Conservation (phyloP, 2,888 invertebrate species). For the Aricia artaxerxes region DNA sequence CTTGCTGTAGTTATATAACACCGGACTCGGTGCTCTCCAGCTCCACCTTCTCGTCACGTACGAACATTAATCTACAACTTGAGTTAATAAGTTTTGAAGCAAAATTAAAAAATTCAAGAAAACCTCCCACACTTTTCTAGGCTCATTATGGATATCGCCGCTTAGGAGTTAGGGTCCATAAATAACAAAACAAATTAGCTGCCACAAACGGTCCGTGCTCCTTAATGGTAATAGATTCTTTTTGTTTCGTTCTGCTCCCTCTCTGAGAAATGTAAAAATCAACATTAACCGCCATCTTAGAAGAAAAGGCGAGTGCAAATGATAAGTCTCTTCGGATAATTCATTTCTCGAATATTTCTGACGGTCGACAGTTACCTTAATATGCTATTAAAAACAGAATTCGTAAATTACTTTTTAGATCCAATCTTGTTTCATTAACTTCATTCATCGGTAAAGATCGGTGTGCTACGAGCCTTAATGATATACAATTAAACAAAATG, state of each 20-base stretch:
- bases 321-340: neutral
- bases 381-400: neutral
- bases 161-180: conserved; percentile 36
- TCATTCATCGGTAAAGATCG: neutral
- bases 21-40: neutral
- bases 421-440: neutral
- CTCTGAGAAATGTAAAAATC: conserved; percentile 31
- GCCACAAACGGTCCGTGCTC: conserved; percentile 43
- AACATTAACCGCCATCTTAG: conserved; percentile 13
- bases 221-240: conserved; percentile 44
- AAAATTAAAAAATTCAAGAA: neutral
- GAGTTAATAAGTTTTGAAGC: neutral
- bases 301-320: conserved; percentile 10
- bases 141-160: conserved; percentile 37
- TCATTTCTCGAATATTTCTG: conserved; percentile 13
- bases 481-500: conserved; percentile 8
- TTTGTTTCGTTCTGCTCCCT: conserved; percentile 41
- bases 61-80: neutral
- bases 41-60: neutral
- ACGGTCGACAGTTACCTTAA: neutral
- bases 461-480: neutral
- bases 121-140: conserved; percentile 23
- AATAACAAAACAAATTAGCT: conserved; percentile 45
- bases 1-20: neutral
- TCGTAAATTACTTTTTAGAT: neutral